Evolutionary conservation across 2,888 invertebrate genomes (phyloP).

Genomic region (Coenonympha glycerion): DNA sequence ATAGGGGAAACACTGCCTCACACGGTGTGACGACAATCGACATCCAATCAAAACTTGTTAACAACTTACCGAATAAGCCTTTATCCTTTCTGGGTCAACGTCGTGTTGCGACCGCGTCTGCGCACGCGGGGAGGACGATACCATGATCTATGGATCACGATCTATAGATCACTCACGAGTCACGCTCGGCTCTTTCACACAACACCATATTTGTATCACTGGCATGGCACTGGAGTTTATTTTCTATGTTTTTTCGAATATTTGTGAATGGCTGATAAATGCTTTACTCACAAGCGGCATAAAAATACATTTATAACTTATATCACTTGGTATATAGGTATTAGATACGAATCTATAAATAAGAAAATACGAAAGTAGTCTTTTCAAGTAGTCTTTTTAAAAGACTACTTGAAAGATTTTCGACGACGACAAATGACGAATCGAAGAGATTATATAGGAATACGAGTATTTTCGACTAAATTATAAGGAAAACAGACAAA

Average conservation of each 20-base stretch:
- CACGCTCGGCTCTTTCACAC: constrained; percentile 11
- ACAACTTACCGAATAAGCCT: constrained; percentile 66
- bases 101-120: constrained; percentile 65
- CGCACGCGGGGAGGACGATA: constrained; percentile 72
- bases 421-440: no score
- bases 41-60: constrained; percentile 9
- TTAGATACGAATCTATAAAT: no score
- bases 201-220: constrained; percentile 12
- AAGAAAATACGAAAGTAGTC: no score
- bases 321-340: no score
- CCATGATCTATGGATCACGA: constrained; percentile 70
- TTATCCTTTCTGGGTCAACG: constrained; percentile 71
- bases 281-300: no score
- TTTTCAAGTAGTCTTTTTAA: no score
- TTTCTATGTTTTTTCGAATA: neutral
- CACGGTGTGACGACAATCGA: neutral
- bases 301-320: no score
- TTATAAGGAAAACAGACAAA: no score
- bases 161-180: constrained; percentile 39
- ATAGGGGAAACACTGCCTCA: neutral
- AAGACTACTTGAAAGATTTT: no score
- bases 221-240: constrained; percentile 11
- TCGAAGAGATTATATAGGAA: no score
- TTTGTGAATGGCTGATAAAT: neutral
- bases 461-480: no score